Conservation (phyloP, 2,888 invertebrate species). For the Phortica okadai region DNA sequence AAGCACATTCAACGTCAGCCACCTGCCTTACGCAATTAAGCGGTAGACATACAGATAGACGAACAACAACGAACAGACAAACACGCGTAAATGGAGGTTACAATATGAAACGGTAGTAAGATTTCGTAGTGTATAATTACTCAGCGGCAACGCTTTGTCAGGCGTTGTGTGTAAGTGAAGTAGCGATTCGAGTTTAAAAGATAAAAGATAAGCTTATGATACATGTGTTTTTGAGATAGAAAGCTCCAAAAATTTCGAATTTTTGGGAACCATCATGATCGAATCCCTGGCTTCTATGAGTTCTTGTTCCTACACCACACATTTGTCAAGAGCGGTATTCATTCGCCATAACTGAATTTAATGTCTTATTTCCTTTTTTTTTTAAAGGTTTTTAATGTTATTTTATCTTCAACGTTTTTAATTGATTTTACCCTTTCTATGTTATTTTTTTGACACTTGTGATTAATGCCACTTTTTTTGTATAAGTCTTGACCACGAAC, state of each 20-base stretch:
- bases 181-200: conserved; percentile 45
- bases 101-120: conserved; percentile 26
- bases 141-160: conserved; percentile 49
- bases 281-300: too few species aligned
- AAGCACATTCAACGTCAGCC: conserved; percentile 55
- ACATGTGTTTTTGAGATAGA: too few species aligned
- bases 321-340: too few species aligned
- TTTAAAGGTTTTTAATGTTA: conserved; percentile 37
- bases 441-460: conserved; percentile 46
- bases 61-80: conserved; percentile 49
- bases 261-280: too few species aligned
- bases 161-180: conserved; percentile 67
- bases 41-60: conserved; percentile 35
- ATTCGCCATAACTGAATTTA: too few species aligned
- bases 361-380: conserved; percentile 1
- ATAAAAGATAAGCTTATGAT: too few species aligned
- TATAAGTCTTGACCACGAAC: conserved; percentile 34
- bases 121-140: conserved; percentile 57
- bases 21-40: conserved; percentile 71
- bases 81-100: conserved; percentile 37
- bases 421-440: conserved; percentile 43
- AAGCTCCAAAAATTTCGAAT: too few species aligned
- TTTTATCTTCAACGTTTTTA: conserved; percentile 36
- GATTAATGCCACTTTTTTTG: conserved; percentile 40
- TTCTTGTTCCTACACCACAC: too few species aligned